Evolutionary conservation across 2,113 vertebrate genomes (phyloP).

Genomic region (Ptilorrhoa leucosticta): DNA sequence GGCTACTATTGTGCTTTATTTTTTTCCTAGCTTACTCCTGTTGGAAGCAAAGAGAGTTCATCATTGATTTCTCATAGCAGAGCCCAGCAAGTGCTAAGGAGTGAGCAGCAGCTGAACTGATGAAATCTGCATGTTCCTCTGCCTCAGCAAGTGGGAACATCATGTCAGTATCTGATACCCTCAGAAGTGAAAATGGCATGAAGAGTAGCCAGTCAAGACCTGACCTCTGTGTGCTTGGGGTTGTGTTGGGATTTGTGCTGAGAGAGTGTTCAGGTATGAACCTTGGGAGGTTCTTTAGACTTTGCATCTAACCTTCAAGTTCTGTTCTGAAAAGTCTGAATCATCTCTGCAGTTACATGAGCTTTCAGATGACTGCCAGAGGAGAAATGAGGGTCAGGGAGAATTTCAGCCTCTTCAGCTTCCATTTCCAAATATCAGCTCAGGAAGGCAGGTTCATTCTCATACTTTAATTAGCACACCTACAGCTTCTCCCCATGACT

Average conservation of each 20-base stretch:
- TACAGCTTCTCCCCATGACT: background rate
- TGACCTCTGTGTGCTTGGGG: background rate
- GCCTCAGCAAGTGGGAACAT: background rate
- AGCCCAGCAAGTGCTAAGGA: background rate
- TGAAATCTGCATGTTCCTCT: background rate
- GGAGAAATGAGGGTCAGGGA: background rate
- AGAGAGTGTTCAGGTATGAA: background rate
- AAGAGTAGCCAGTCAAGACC: background rate
- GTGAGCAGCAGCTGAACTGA: background rate
- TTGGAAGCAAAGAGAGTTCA: background rate
- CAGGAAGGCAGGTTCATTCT: background rate
- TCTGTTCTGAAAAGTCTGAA: background rate
- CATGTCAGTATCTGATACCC: background rate
- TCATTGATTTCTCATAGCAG: background rate
- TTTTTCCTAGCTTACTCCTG: background rate
- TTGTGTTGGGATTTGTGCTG: background rate
- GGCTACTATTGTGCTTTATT: background rate
- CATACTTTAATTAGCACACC: background rate
- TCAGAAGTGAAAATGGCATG: background rate
- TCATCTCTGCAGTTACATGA: background rate
- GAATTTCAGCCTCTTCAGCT: background rate
- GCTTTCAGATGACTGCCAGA: background rate
- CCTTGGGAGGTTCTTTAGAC: background rate
- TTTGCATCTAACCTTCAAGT: background rate
- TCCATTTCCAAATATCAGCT: background rate